Percentiles rank a stretch among this genome's conserved stretches.
phyloP scores from a whole-genome alignment of 1,140 invertebrate species.

The Conopomorpha cramerella region DNA sequence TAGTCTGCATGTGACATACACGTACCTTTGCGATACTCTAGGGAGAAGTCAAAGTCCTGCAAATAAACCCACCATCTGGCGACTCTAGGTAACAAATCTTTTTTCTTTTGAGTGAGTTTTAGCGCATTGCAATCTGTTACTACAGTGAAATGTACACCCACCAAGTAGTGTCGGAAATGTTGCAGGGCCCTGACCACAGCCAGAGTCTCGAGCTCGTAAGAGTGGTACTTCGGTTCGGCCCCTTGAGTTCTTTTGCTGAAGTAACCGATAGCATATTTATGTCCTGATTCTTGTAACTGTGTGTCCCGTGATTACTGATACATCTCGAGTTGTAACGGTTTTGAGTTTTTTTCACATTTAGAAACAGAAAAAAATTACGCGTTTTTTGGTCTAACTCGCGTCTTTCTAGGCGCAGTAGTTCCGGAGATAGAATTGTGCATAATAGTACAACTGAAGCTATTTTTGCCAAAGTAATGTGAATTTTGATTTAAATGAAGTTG shows the following conservation, averaged over 20 bases:
- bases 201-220: constrained; percentile 10
- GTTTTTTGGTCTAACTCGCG: too few relatives aligned
- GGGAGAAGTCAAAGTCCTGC: constrained; percentile 18
- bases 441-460: too few relatives aligned
- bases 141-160: constrained; percentile 25
- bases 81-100: constrained; percentile 14
- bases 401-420: too few relatives aligned
- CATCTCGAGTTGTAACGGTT: too few relatives aligned
- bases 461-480: too few relatives aligned
- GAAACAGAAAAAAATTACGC: too few relatives aligned
- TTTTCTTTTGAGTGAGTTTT: constrained; percentile 16
- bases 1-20: constrained; percentile 17
- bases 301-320: too few relatives aligned
- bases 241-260: constrained; percentile 12
- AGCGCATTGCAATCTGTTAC: constrained; percentile 32
- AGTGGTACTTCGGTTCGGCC: constrained; percentile 12
- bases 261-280: constrained; percentile 16
- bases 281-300: neutral
- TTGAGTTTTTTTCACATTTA: too few relatives aligned
- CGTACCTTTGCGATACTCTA: constrained; percentile 22
- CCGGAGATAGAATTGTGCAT: too few relatives aligned
- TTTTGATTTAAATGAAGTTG: too few relatives aligned
- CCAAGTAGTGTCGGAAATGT: constrained; percentile 18
- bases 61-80: constrained; percentile 19
- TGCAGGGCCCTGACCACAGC: constrained; percentile 17